Evolutionary conservation across 2,113 vertebrate species (phyloP), one percentile per base, ranked within the genome.

Genomic region (Oreochromis spilurus): DNA sequence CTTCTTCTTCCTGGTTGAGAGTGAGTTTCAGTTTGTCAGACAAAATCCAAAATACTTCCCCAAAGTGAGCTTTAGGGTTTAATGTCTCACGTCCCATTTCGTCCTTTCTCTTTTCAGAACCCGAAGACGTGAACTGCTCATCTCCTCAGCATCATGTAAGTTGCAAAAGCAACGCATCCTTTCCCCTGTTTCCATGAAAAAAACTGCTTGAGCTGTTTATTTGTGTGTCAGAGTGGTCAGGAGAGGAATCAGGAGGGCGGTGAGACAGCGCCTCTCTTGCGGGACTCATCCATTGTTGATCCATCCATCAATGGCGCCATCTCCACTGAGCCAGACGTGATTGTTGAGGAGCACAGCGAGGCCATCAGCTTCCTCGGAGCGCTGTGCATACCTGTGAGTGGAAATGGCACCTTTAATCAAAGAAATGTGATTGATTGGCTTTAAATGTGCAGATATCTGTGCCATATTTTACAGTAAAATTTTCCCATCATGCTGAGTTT

Each of bases 1-100:
- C 93, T 99, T 99, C 96, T 95, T 99, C 92, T 99, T 99, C 94
- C 96, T 99, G 1, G 96, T 99, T n/a, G 99, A 99, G 83, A 97
- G 99, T 99, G 77, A 97, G 98, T 97, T 31, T 36, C 6, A 3
- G 13, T 26, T 38, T n/a, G 36, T 21, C 26, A 34, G 17, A 31
- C 6, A 55, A 54, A 19, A 48, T 48, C 11, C 6, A 75, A 26
- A 38, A 7, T 14, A n/a, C 7, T 78, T 77, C 19, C 7, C n/a
- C 53, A 58, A 9, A 45, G 82, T 14, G 11, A 31, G 5, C 29
- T 48, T 52, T 9, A 48, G 4, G 1, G 48, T n/a, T 75, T 40
- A 45, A 19, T 38, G 6, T 50, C 45, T n/a, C 34, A 5, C 1
- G 1, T 38, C 12, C 5, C 14, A 8, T 52, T 16, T 72, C 11